Evolutionary conservation across 1,140 invertebrate genomes (phyloP).

Genomic region (Nephotettix cincticeps): DNA sequence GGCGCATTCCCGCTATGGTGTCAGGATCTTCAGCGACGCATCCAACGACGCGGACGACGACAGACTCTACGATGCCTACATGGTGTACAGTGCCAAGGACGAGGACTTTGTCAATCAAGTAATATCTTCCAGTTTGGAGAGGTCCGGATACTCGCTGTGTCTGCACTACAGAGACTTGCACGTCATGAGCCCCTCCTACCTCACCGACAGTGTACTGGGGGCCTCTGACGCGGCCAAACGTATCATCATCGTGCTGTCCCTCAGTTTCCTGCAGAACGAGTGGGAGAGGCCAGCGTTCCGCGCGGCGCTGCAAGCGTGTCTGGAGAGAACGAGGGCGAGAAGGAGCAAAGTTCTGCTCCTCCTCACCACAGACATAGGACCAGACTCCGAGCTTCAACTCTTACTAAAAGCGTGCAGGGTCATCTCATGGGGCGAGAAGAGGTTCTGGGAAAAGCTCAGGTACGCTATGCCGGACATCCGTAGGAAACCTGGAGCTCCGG

Average conservation of each 20-base stretch:
- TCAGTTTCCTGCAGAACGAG: constrained; percentile 70
- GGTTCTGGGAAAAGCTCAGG: constrained; percentile 87
- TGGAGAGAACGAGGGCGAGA: constrained; percentile 52
- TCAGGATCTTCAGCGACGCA: constrained; percentile 65
- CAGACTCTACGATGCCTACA: constrained; percentile 81
- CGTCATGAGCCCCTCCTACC: constrained; percentile 59
- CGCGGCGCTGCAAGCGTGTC: constrained; percentile 61
- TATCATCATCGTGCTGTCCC: constrained; percentile 71
- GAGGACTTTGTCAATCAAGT: constrained; percentile 75
- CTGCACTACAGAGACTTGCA: constrained; percentile 73
- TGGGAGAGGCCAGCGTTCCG: constrained; percentile 71
- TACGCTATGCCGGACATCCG: constrained; percentile 80
- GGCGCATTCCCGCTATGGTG: constrained; percentile 70
- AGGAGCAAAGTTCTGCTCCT: constrained; percentile 74
- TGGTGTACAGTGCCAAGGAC: constrained; percentile 85
- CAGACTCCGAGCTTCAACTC: constrained; percentile 79
- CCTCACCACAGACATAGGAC: constrained; percentile 62
- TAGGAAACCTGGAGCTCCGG: constrained; percentile 24
- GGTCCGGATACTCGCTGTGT: constrained; percentile 68
- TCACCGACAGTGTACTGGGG: constrained; percentile 72
- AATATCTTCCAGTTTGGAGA: constrained; percentile 76
- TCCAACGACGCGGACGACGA: constrained; percentile 59
- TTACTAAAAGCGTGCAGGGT: constrained; percentile 82
- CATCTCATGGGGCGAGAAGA: constrained; percentile 80
- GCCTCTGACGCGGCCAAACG: constrained; percentile 72